Base-by-base conservation (phyloP, 2,888 invertebrate species). In the Calameuta idolon region DNA sequence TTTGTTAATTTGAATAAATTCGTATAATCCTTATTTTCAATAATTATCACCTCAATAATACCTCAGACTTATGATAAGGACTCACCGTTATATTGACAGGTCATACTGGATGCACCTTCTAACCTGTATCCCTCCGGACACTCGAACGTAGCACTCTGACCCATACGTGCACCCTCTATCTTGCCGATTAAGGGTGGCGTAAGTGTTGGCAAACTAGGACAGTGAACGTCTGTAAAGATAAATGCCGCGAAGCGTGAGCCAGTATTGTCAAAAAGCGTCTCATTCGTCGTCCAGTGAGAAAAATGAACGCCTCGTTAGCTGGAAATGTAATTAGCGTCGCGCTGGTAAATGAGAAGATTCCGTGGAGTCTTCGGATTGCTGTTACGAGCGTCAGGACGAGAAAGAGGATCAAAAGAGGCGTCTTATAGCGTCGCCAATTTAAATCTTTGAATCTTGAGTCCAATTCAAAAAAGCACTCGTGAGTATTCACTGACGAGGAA, bases 111-210 rank as follows among this genome's bases (percentile, higher is more conserved):
- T 3, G 95, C 93, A 11, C 98, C 98, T 83, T 95, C 94, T 77
- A 97, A 94, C 83, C 95, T 94, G 91, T 94, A 97, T 35, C 97
- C 97, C 15, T 94, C 93, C 79, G 96, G 95, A 91, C 98, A 98
- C 86, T 95, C 94, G 91, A 96, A 97, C 85, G 94, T 93, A 9
- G 95, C 95, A 79, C 93, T 94, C 89, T 97, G 96, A 30, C 97
- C 97, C 84, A 97, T 93, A 84, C 95, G 94, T 75, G 95, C 94
- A 71, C 97, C 97, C 91, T 97, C 96, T 69, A 96, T 94, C 85
- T 95, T 94, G 84, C 95, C 94, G 34, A 94, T 94, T 82, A 96
- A 92, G 83, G 94, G 95, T 82, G 94, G 92, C 77, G 94, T 93
- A 69, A 94, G 92, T 81, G 94, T 74, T 79, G 83, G 79, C 80